phyloP scores from a whole-genome alignment of 2,797 vertebrate species.

The Uromys caudimaculatus region DNA sequence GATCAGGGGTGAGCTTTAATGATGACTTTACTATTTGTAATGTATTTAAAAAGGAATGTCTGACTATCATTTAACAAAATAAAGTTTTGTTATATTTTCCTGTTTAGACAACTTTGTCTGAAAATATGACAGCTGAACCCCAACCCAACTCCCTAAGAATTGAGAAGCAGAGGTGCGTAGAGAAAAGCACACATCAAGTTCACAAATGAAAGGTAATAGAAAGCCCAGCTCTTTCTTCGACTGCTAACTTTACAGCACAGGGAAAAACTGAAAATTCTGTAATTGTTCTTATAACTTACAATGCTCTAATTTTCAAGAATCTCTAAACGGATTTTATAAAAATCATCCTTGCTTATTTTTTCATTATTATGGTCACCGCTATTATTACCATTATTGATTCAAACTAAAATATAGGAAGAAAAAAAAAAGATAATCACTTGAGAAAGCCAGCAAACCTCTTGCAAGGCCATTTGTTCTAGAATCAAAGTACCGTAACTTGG shows the following conservation, averaged over 20 bases:
- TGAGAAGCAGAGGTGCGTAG: neutral
- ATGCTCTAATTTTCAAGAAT: slow-evolving; percentile 66
- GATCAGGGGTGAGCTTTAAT: neutral
- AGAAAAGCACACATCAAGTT: neutral
- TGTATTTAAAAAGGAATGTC: neutral
- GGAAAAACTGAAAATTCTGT: neutral
- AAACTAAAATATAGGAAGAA: slow-evolving; percentile 64
- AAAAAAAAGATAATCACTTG: slow-evolving; percentile 38
- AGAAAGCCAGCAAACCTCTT: slow-evolving; percentile 63
- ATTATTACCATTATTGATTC: slow-evolving; percentile 49
- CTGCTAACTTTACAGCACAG: neutral
- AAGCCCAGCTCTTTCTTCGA: neutral
- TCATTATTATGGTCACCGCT: neutral
- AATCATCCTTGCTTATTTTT: slow-evolving; percentile 32
- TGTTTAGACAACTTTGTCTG: neutral
- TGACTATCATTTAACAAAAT: neutral
- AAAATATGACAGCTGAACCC: neutral
- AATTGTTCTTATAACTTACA: slow-evolving; percentile 58
- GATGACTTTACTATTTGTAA: neutral
- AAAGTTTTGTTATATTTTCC: neutral
- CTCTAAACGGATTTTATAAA: slow-evolving; percentile 64
- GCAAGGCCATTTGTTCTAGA: slow-evolving; percentile 73
- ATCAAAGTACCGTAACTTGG: slow-evolving; percentile 38
- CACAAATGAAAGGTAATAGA: neutral
- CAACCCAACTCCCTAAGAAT: neutral